A percentile compares a stretch with the other conserved stretches of the same genome.
Evolutionary conservation across 2,888 invertebrate species (phyloP).

Genomic region (Leistus spinibarbis): DNA sequence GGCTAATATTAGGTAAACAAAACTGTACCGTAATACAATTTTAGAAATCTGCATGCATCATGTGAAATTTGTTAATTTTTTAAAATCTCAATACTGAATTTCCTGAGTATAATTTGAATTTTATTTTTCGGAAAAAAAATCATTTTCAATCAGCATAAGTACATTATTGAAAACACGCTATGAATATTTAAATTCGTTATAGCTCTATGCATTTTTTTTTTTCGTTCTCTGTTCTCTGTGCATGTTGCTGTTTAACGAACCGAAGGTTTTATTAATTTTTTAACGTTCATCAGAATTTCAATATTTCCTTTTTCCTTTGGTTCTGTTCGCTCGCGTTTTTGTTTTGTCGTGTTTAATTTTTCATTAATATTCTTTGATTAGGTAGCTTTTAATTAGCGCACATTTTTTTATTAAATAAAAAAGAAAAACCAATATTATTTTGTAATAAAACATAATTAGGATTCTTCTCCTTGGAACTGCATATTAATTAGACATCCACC

Average conservation of each 20-base stretch:
- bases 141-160: slow-evolving; percentile 26
- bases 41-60: background rate
- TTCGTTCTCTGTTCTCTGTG: slow-evolving; percentile 27
- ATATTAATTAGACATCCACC: background rate
- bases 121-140: background rate
- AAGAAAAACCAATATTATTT: background rate
- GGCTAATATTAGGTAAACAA: no score
- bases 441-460: background rate
- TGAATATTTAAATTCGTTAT: slow-evolving; percentile 39
- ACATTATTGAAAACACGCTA: slow-evolving; percentile 35
- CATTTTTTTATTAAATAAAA: background rate
- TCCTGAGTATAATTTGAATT: background rate
- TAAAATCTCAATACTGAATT: background rate
- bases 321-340: background rate
- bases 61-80: background rate
- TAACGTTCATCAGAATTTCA: slow-evolving; percentile 19
- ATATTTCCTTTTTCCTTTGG: slow-evolving; percentile 13
- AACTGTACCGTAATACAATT: no score
- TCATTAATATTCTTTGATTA: background rate
- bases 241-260: slow-evolving; percentile 30
- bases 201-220: slow-evolving; percentile 9
- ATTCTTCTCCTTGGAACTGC: background rate
- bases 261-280: slow-evolving; percentile 25
- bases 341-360: background rate
- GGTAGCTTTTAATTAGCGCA: background rate